Evolutionary conservation across 2,113 vertebrate genomes (phyloP).

Genomic region (Turnix velox): DNA sequence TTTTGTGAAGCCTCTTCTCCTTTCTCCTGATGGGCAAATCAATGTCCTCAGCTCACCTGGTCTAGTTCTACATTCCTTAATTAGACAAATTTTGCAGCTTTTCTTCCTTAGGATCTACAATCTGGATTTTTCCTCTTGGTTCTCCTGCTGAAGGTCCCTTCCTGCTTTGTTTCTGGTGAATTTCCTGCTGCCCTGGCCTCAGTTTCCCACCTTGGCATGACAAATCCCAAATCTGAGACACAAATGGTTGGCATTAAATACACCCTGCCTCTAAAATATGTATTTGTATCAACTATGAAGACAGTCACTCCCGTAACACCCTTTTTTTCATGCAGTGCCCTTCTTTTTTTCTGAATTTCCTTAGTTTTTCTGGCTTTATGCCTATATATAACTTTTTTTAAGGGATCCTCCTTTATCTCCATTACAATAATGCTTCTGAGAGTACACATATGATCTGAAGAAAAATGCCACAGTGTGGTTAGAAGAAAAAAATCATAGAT

Average conservation of each 20-base stretch:
- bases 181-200: neutral
- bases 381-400: neutral
- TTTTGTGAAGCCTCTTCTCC: constrained; percentile 47
- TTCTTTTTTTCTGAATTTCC: neutral
- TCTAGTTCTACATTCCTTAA: constrained; percentile 62
- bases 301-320: neutral
- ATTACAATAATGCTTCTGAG: neutral
- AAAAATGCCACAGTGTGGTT: neutral
- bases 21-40: constrained; percentile 31
- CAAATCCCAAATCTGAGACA: neutral
- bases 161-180: neutral
- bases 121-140: neutral
- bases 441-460: neutral
- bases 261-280: neutral
- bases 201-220: neutral
- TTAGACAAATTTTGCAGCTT: constrained; percentile 39
- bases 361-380: neutral
- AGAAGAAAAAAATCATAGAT: neutral
- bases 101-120: neutral
- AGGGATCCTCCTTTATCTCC: neutral
- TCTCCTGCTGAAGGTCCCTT: neutral
- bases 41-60: constrained; percentile 51
- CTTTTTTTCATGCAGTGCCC: neutral
- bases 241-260: neutral
- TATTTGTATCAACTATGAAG: neutral